These are phyloP conservation scores for Elgaria multicarinata DNA, from an alignment of 2,113 vertebrate genomes.

Conservation along the genomic window DNA sequence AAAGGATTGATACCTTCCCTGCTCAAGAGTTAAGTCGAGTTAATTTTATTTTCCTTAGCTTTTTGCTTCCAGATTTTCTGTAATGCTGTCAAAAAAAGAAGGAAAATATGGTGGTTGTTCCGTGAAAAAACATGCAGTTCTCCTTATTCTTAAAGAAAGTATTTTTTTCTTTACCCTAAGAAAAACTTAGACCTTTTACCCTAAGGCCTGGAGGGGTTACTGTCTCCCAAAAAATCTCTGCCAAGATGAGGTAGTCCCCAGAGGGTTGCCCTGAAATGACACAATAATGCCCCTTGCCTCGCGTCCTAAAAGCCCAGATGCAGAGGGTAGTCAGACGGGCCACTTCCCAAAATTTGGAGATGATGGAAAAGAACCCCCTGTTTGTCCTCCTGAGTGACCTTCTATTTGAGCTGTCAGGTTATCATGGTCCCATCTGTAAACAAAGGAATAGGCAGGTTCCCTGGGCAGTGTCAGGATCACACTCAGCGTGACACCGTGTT, in stretches of 20 bases:
- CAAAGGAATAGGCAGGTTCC: constrained; percentile 68
- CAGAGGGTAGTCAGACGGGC: constrained; percentile 50
- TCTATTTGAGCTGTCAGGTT: constrained; percentile 68
- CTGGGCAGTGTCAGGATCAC: constrained; percentile 77
- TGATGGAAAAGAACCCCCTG: constrained; percentile 73
- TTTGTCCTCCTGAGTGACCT: constrained; percentile 68
- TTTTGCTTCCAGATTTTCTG: not conserved
- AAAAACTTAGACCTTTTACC: no score
- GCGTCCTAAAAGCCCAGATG: constrained; percentile 40
- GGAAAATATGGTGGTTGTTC: not conserved
- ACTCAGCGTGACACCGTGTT: constrained; percentile 81
- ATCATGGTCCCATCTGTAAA: constrained; percentile 80
- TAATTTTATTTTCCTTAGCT: not conserved
- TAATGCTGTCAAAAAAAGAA: not conserved
- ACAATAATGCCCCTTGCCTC: not conserved
- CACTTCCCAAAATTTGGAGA: constrained; percentile 54
- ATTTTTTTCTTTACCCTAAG: no score
- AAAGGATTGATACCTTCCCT: no score
- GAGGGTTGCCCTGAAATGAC: not conserved
- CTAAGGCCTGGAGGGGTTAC: not conserved
- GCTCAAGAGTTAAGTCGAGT: no score
- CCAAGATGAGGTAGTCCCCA: not conserved
- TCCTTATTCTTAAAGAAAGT: not conserved
- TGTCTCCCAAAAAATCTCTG: not conserved
- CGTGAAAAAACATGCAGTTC: not conserved